These are phyloP conservation scores for Mugil cephalus DNA, from an alignment of 2,113 vertebrate genomes.

Conservation along the genomic window DNA sequence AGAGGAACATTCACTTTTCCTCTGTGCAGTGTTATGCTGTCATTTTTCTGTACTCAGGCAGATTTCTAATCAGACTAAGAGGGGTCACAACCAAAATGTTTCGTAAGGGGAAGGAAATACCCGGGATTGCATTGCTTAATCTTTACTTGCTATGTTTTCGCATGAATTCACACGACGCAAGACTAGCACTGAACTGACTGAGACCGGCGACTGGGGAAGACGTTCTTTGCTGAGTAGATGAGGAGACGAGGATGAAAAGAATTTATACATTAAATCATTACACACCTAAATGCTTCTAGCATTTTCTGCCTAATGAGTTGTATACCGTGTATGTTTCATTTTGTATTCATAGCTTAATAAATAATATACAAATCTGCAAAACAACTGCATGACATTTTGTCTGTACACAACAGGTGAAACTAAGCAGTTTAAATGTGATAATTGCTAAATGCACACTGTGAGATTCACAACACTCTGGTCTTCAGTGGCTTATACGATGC, in stretches of 20 bases:
- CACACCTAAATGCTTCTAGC: conserved; percentile 1
- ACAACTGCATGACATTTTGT: background rate
- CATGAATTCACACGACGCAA: conserved; percentile 41
- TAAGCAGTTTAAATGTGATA: conserved; percentile 20
- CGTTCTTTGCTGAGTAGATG: conserved; percentile 49
- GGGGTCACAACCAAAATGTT: conserved; percentile 31
- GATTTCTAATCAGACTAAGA: conserved; percentile 42
- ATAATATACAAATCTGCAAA: conserved; percentile 8
- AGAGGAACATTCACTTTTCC: conserved; percentile 24
- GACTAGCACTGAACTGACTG: conserved; percentile 54
- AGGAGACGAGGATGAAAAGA: conserved; percentile 8
- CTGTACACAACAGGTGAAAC: conserved; percentile 19
- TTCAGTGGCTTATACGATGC: conserved; percentile 29
- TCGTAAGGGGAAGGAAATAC: conserved; percentile 17
- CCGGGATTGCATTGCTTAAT: background rate
- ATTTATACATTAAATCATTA: conserved; percentile 57
- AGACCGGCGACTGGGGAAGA: conserved; percentile 39
- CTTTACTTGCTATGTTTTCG: conserved; percentile 10
- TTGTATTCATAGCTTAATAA: background rate
- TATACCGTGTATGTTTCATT: background rate
- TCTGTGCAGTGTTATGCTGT: conserved; percentile 16
- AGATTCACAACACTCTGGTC: conserved; percentile 40
- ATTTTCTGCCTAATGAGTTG: conserved; percentile 6
- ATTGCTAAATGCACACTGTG: conserved; percentile 31
- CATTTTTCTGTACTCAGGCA: conserved; percentile 13